These are phyloP conservation scores for Tetramorium simillimum DNA, from an alignment of 1,140 invertebrate species.

Conservation along the genomic window DNA sequence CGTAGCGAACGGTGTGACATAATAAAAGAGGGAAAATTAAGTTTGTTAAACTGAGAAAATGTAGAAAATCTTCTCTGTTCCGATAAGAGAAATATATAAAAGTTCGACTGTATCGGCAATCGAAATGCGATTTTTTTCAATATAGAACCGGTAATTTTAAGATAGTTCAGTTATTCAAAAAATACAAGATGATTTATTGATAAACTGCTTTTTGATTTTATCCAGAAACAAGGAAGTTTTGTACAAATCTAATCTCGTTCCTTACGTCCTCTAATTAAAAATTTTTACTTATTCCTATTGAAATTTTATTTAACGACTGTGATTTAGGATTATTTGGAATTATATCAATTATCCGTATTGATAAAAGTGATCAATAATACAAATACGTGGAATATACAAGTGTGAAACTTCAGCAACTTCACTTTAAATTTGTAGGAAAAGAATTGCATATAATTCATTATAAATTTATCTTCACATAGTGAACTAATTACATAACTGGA, in stretches of 20 bases:
- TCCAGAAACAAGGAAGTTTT: neutral
- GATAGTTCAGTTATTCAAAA: neutral
- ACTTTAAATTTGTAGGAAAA: neutral
- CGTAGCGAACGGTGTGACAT: neutral
- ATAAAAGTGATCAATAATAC: neutral
- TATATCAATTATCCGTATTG: neutral
- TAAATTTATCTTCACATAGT: neutral
- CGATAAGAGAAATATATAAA: neutral
- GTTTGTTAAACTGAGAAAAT: neutral
- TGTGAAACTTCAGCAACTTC: neutral
- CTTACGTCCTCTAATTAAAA: neutral
- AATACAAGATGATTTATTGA: conserved; percentile 39
- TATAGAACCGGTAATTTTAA: neutral
- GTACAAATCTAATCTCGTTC: neutral
- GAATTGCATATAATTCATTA: conserved; percentile 1
- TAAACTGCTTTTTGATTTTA: conserved; percentile 4
- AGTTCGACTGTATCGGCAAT: neutral
- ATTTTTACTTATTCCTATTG: neutral
- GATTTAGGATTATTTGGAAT: conserved; percentile 16
- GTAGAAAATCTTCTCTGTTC: neutral
- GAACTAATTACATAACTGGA: neutral
- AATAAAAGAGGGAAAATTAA: neutral
- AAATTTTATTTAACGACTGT: neutral
- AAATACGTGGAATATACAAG: neutral
- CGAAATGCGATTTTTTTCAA: neutral